Evolutionary conservation across 2,888 invertebrate genomes (phyloP), one percentile per base, ranked within the genome.

Genomic region (Marronus borbonicus): DNA sequence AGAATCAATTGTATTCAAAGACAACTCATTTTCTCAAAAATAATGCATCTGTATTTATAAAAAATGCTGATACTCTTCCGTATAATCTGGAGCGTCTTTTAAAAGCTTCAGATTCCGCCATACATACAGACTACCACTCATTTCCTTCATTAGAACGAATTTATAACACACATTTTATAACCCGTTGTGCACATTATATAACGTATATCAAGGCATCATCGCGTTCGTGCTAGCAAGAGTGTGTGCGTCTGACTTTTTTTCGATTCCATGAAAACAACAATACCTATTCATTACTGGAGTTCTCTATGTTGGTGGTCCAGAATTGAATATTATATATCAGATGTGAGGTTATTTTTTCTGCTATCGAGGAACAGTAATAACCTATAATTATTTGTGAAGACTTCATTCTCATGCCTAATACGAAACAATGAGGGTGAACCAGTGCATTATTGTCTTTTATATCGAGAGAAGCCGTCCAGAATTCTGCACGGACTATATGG

Each of bases 341-440:
- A 86, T 87, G 84, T 83, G 82, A 64, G 68, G 50, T 76, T 66
- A 66, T 65, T 76, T 65, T 76, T 65, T 76, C 44, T 60, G 76
- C 55, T 78, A 74, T 78, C 58, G 78, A 68, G 70, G 69, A 52
- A 78, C 84, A 82, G 84, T 86, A 85, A 86, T 85, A 85, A 83
- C 86, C 86, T 84, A 84, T 86, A 85, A 86, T 86, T 86, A 86
- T 85, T 84, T 83, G 82, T 81, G 82, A 83, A 83, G 83, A 85
- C 84, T 84, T 83, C 85, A 74, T 87, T 86, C 87, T 85, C 86
- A 86, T 86, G 85, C 86, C 85, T 86, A 86, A 86, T 85, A 86
- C 83, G 84, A 86, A 84, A 86, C 86, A 86, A 86, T 86, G 84
- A 86, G 84, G 85, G 85, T 86, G 78, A 80, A 81, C 79, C 78